These are phyloP conservation scores for Boulengeromyrus knoepffleri DNA, from an alignment of 2,113 vertebrate genomes.

Conservation along the genomic window DNA sequence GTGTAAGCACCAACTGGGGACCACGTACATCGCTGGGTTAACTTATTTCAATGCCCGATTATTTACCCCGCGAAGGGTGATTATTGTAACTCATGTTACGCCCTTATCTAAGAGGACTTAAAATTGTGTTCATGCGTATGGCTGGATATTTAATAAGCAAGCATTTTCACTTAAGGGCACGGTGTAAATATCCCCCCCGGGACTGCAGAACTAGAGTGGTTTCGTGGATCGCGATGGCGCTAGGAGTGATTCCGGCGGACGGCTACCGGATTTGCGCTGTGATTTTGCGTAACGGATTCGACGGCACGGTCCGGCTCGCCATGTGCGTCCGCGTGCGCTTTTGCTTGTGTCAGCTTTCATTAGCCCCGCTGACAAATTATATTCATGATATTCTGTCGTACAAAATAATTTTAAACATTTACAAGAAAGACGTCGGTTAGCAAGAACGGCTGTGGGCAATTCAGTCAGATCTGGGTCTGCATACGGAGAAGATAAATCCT, in stretches of 20 bases:
- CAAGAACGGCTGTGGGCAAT: constrained; percentile 1
- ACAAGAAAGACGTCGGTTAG: constrained; percentile 1
- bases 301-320: neutral
- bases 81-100: constrained; percentile 8
- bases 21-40: neutral
- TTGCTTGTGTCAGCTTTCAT: neutral
- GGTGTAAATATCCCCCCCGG: neutral
- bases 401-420: constrained; percentile 11
- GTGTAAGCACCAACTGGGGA: neutral
- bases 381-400: constrained; percentile 6
- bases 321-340: neutral
- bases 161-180: constrained; percentile 6
- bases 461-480: neutral
- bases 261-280: neutral
- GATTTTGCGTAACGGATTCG: neutral
- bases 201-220: neutral
- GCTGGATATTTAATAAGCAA: constrained; percentile 6
- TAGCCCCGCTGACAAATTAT: neutral
- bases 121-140: neutral
- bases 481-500: constrained; percentile 5
- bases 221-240: neutral
- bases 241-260: neutral
- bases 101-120: constrained; percentile 3
- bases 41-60: constrained; percentile 1
- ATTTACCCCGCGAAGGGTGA: neutral